Evolutionary conservation across 2,113 vertebrate species (phyloP).

Genomic region (Ptychochromis oligacanthus): DNA sequence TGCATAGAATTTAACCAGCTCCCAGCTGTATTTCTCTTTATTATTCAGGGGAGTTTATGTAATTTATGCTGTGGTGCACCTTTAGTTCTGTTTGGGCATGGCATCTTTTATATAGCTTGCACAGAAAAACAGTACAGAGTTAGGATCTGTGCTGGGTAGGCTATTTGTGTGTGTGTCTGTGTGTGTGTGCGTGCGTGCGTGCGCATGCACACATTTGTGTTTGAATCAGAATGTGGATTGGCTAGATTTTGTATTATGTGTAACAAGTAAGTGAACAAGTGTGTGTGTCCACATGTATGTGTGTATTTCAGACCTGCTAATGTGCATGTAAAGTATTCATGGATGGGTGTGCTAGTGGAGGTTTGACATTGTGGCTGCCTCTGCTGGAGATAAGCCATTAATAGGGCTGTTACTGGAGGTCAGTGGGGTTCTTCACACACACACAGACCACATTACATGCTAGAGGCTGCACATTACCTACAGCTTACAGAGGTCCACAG

Average conservation of each 20-base stretch:
- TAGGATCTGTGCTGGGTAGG: background rate
- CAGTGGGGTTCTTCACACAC: slow-evolving; percentile 44
- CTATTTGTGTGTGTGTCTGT: background rate
- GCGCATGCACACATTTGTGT: background rate
- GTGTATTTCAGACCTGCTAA: slow-evolving; percentile 7
- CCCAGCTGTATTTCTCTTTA: background rate
- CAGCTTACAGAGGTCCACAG: slow-evolving; percentile 64
- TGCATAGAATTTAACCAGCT: background rate
- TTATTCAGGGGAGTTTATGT: background rate
- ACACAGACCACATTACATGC: slow-evolving; percentile 55
- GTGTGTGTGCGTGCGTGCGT: background rate
- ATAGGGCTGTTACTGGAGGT: slow-evolving; percentile 59
- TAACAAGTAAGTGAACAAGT: background rate
- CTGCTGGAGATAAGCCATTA: slow-evolving; percentile 64
- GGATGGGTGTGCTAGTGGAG: background rate
- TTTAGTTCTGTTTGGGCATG: background rate
- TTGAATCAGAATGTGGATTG: background rate
- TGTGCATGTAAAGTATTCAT: slow-evolving; percentile 18
- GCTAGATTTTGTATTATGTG: background rate
- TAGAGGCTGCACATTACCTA: slow-evolving; percentile 66
- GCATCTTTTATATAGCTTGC: background rate
- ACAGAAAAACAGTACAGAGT: background rate
- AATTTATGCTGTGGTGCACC: background rate
- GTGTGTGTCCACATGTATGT: background rate
- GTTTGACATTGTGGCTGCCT: slow-evolving; percentile 36